Conservation (phyloP, 1,140 invertebrate genomes). For the Pseudomyrmex cubaensis region DNA sequence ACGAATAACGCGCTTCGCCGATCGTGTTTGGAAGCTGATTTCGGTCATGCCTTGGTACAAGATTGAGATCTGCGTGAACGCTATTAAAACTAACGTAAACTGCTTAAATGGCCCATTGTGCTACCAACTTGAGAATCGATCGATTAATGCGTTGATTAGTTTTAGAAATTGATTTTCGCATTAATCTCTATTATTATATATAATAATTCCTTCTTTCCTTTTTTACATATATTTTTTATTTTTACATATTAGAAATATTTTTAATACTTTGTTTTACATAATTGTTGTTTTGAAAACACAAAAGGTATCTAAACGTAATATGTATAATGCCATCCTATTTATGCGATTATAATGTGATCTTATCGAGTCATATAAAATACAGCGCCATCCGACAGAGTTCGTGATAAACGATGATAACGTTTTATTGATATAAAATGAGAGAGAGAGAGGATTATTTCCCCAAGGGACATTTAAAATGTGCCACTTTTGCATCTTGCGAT, state of each 20-base stretch:
- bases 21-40: slow-evolving; percentile 17
- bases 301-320: neutral
- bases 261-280: neutral
- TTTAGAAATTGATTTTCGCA: neutral
- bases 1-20: slow-evolving; percentile 16
- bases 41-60: slow-evolving; percentile 22
- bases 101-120: slow-evolving; percentile 22
- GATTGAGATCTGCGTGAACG: slow-evolving; percentile 30
- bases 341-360: neutral
- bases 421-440: slow-evolving; percentile 30
- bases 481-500: slow-evolving; percentile 28
- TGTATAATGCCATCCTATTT: slow-evolving; percentile 4
- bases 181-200: slow-evolving; percentile 7
- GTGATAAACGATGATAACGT: slow-evolving; percentile 45
- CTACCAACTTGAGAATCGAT: slow-evolving; percentile 19
- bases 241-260: neutral
- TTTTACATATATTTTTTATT: neutral
- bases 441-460: slow-evolving; percentile 17
- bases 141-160: slow-evolving; percentile 24
- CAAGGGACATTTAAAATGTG: slow-evolving; percentile 25
- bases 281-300: neutral
- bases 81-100: slow-evolving; percentile 31
- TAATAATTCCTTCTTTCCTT: neutral
- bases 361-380: slow-evolving; percentile 18
- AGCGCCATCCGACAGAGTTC: slow-evolving; percentile 14